Percentiles rank a stretch among this genome's conserved stretches.
These are phyloP conservation scores for Pseudobourletiella spinata DNA, from an alignment of 1,140 invertebrate species.

Conservation along the genomic window DNA sequence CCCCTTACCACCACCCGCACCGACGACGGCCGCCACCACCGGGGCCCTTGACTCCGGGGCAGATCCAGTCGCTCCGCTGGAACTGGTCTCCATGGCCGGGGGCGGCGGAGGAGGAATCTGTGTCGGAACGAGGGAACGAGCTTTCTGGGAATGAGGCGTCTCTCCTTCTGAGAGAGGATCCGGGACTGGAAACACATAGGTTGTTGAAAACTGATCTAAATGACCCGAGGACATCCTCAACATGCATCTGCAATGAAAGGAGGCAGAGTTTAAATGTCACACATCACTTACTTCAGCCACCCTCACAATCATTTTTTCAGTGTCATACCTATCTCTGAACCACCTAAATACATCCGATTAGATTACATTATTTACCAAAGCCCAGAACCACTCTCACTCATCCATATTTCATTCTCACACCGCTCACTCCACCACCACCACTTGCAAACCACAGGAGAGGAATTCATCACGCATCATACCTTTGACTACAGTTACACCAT, in stretches of 20 bases:
- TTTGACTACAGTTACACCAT: no score
- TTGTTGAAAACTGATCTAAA: conserved; percentile 24
- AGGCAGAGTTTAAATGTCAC: not conserved
- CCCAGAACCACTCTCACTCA: not conserved
- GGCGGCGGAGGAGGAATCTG: not conserved
- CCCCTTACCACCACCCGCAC: not conserved
- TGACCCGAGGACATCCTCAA: conserved; percentile 33
- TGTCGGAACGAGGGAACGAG: no score
- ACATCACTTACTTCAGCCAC: no score
- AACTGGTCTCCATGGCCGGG: not conserved
- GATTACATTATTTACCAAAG: conserved; percentile 16
- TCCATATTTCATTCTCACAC: conserved; percentile 7
- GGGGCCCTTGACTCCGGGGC: not conserved
- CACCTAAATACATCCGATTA: conserved; percentile 23
- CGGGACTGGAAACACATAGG: conserved; percentile 27
- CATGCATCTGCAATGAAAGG: conserved; percentile 26
- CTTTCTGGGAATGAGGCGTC: not conserved
- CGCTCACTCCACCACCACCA: no score
- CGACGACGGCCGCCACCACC: no score
- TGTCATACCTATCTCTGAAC: not conserved
- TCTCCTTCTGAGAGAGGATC: conserved; percentile 13
- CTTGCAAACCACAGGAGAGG: no score
- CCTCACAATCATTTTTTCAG: not conserved
- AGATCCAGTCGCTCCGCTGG: not conserved
- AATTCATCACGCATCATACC: no score